A percentile compares a stretch with the other conserved stretches of the same genome.
Evolutionary conservation across 1,140 invertebrate genomes (phyloP).

Genomic region (Streblospio benedicti): DNA sequence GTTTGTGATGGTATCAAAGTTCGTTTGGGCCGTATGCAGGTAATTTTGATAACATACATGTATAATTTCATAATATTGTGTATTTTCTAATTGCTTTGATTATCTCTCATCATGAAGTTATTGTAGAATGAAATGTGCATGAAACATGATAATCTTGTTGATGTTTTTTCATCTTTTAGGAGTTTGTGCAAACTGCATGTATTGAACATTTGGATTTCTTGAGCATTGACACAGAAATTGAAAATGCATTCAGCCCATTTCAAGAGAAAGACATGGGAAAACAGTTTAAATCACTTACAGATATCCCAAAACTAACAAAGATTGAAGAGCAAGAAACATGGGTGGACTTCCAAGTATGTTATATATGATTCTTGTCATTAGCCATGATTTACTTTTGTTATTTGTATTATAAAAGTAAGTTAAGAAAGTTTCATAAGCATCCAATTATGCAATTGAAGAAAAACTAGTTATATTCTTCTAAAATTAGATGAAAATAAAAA

Average conservation of each 20-base stretch:
- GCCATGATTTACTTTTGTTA: not conserved
- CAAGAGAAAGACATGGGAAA: conserved; percentile 11
- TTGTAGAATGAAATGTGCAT: not conserved
- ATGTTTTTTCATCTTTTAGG: conserved; percentile 25
- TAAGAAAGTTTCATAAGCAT: too few relatives aligned
- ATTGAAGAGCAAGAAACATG: conserved; percentile 51
- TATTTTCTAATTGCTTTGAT: not conserved
- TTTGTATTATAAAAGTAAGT: not conserved
- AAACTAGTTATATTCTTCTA: too few relatives aligned
- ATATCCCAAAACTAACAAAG: conserved; percentile 66
- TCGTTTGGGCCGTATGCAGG: conserved; percentile 81
- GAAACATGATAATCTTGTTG: not conserved
- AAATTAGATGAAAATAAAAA: too few relatives aligned
- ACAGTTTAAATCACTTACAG: conserved; percentile 74
- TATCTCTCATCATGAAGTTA: not conserved
- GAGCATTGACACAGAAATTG: conserved; percentile 49
- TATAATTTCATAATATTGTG: conserved; percentile 55
- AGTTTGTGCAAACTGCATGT: conserved; percentile 39
- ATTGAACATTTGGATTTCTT: conserved; percentile 85
- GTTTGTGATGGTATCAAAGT: conserved; percentile 92
- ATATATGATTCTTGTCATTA: too few relatives aligned
- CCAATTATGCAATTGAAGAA: too few relatives aligned
- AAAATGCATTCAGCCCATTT: conserved; percentile 10
- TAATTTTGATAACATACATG: conserved; percentile 80
- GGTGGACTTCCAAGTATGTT: conserved; percentile 3